phyloP scores from a whole-genome alignment of 2,113 vertebrate species.

The Planiliza haematocheilus region DNA sequence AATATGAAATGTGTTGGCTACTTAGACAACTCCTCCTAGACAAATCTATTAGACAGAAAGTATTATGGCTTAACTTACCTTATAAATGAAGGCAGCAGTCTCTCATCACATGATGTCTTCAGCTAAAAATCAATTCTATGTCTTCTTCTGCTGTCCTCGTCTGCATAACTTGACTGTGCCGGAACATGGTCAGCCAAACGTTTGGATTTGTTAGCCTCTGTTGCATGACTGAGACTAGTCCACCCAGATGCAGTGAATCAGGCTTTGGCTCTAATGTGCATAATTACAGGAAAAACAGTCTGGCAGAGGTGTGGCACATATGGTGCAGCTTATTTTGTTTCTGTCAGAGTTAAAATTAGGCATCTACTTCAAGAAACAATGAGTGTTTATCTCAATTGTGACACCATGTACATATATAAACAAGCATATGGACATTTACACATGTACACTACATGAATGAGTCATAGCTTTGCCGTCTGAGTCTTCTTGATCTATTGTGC shows the following conservation, averaged over 20 bases:
- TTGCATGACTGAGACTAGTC: conserved; percentile 23
- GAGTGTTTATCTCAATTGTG: conserved; percentile 15
- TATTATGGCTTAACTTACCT: conserved; percentile 42
- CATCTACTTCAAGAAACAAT: conserved; percentile 14
- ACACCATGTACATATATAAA: background rate
- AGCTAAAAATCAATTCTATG: conserved; percentile 1
- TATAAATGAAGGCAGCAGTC: background rate
- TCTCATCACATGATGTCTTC: background rate
- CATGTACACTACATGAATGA: background rate
- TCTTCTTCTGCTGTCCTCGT: background rate
- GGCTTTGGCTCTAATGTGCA: conserved; percentile 3
- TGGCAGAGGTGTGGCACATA: conserved; percentile 40
- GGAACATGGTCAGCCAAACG: background rate
- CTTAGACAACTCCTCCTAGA: background rate
- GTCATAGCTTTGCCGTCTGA: conserved; percentile 27
- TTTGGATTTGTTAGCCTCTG: conserved; percentile 14
- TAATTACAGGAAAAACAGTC: conserved; percentile 55
- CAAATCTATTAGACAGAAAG: background rate
- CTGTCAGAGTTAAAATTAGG: conserved; percentile 24
- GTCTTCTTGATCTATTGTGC: background rate
- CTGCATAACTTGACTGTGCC: background rate
- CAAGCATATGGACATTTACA: background rate
- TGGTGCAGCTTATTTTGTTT: conserved; percentile 28
- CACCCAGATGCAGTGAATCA: conserved; percentile 34
- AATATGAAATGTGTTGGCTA: no score